A percentile compares a stretch with the other conserved stretches of the same genome.
These are phyloP conservation scores for Synchiropus splendidus DNA, from an alignment of 2,113 vertebrate genomes.

Conservation along the genomic window DNA sequence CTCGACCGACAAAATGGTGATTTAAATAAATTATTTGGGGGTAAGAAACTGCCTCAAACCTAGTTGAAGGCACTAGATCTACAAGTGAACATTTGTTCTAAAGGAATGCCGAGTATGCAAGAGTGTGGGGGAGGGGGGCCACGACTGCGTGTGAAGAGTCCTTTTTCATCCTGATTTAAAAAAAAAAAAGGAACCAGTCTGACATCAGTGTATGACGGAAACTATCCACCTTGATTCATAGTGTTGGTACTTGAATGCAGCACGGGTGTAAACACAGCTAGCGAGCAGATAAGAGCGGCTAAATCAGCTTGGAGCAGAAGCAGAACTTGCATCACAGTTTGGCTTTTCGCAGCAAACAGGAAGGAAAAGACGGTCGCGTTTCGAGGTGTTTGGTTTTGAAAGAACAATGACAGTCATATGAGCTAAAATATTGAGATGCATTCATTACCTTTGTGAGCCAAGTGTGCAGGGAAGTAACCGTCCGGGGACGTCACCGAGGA, in stretches of 20 bases:
- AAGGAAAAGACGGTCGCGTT: too few species aligned
- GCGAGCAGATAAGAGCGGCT: too few species aligned
- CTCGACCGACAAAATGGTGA: too few species aligned
- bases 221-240: not conserved
- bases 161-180: slow-evolving; percentile 58
- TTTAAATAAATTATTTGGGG: too few species aligned
- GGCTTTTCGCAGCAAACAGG: too few species aligned
- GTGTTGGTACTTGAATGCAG: not conserved
- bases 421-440: not conserved
- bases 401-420: too few species aligned
- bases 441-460: slow-evolving; percentile 8
- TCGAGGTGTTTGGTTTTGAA: too few species aligned
- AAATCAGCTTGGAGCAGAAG: too few species aligned
- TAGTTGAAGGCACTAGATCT: slow-evolving; percentile 73
- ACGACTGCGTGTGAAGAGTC: slow-evolving; percentile 52
- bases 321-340: too few species aligned
- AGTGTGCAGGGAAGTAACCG: too few species aligned
- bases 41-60: slow-evolving; percentile 30
- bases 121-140: slow-evolving; percentile 54
- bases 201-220: slow-evolving; percentile 2
- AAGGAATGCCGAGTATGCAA: slow-evolving; percentile 79
- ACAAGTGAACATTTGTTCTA: slow-evolving; percentile 85
- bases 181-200: slow-evolving; percentile 1
- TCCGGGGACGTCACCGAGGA: slow-evolving; percentile 10
- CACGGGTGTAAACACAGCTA: too few species aligned